Evolutionary conservation across 2,888 invertebrate genomes (phyloP).

Genomic region (Silvanus unidentatus): DNA sequence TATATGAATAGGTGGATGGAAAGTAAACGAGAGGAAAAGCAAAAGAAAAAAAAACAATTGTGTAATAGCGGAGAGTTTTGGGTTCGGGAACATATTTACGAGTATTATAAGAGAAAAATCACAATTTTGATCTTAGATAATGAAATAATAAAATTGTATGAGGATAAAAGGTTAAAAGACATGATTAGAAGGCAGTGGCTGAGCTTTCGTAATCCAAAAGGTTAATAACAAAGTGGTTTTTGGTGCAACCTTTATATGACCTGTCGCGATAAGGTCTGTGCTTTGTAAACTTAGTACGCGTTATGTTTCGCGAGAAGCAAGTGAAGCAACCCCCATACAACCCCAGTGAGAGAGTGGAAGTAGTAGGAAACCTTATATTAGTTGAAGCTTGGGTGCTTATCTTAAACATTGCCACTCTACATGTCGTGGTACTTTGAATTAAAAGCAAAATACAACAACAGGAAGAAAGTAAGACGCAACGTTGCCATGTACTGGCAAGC

Average conservation of each 20-base stretch:
- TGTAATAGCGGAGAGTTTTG: too few relatives aligned
- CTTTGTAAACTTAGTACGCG: constrained; percentile 28
- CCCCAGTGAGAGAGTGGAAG: too few relatives aligned
- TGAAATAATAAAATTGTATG: too few relatives aligned
- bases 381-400: constrained; percentile 26
- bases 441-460: constrained; percentile 7
- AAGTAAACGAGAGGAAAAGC: too few relatives aligned
- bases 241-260: constrained; percentile 39
- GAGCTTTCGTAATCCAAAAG: constrained; percentile 33
- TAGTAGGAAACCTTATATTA: too few relatives aligned
- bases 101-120: too few relatives aligned
- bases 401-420: constrained; percentile 30
- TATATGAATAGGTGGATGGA: too few relatives aligned
- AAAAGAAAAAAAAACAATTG: too few relatives aligned
- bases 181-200: constrained; percentile 32
- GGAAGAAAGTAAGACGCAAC: too few relatives aligned
- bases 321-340: constrained; percentile 1
- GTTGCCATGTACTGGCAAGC: too few relatives aligned
- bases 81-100: too few relatives aligned
- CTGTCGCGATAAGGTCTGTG: constrained; percentile 36
- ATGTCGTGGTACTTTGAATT: constrained; percentile 28
- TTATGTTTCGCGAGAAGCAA: constrained; percentile 15
- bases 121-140: too few relatives aligned
- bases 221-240: constrained; percentile 41
- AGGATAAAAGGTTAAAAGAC: constrained; percentile 30